Base-by-base conservation (phyloP, 2,113 vertebrate genomes). In the Leptosomus discolor region DNA sequence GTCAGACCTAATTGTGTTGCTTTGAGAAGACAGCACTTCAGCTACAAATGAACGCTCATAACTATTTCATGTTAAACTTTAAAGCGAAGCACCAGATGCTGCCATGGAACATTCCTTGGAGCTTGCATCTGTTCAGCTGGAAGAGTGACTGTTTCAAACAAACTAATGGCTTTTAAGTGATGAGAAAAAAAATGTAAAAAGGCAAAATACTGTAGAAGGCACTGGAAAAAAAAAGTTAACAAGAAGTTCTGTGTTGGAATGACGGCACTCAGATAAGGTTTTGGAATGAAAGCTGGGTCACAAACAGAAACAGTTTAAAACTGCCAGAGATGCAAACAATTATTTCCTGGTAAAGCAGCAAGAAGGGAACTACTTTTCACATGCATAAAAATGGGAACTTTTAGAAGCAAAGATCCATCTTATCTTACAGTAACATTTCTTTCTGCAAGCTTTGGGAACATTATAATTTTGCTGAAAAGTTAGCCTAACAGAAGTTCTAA, bases 81-180 rank as follows among this genome's bases (percentile, higher is more conserved):
- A 54, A 90, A 95, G 85, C 8, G 14, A 93, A 86, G 82, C 41
- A 80, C 67, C 90, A 97, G 92, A 96, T 93, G 90, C 82, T 94
- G 51, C 78, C 58, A 36, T 80, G 67, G 87, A 97, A 90, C 75
- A 95, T 93, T 94, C 71, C 50, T 65, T 4, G 3, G 54, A 68
- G 90, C 85, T 63, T 81, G 75, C 88, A 93, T 94, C 88, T 92
- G 88, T 92, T 92, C 88, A 84, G 54, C 78, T 92, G 94, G 90
- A 88, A 85, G 45, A 76, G 27, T 37, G 50, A 43, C 63, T 80
- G 7, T 77, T 93, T 93, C 68, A 90, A 92, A 64, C 39, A 48
- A 73, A 43, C 5, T 51, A 80, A 37, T 69, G 53, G 23, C 57
- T 92, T 95, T 90, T 77, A 69, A 93, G 50, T 70, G 37, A 10